phyloP scores from a whole-genome alignment of 2,888 invertebrate species.

The Cerastoderma edule region DNA sequence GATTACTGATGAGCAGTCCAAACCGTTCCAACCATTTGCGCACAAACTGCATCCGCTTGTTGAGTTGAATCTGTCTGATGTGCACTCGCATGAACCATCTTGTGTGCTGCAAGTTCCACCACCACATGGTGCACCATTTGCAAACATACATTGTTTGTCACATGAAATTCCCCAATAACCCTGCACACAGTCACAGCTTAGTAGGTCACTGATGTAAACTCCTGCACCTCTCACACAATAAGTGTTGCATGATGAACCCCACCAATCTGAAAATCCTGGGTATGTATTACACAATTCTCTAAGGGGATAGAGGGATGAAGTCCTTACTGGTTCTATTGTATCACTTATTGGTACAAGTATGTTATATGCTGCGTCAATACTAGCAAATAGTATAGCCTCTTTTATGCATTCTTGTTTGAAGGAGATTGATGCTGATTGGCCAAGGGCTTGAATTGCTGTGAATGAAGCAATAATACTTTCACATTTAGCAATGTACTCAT shows the following conservation, averaged over 20 bases:
- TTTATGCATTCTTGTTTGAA: conserved; percentile 33
- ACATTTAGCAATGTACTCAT: conserved; percentile 22
- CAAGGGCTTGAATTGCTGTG: conserved; percentile 11
- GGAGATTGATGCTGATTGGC: conserved; percentile 5
- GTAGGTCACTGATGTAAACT: conserved; percentile 18
- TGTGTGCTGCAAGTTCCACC: conserved; percentile 58
- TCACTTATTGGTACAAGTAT: conserved; percentile 35
- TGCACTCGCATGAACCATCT: conserved; percentile 65
- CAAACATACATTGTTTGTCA: conserved; percentile 54
- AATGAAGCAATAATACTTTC: conserved; percentile 19
- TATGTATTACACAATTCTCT: conserved; percentile 33
- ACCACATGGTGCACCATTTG: conserved; percentile 60
- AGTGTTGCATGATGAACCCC: conserved; percentile 51
- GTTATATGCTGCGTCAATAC: conserved; percentile 11
- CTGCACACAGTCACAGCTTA: conserved; percentile 59
- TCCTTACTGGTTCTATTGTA: conserved; percentile 36
- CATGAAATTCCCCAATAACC: conserved; percentile 67
- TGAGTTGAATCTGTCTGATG: conserved; percentile 53
- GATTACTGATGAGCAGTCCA: conserved; percentile 63
- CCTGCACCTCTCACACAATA: conserved; percentile 57
- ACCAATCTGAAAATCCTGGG: conserved; percentile 42
- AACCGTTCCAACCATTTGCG: conserved; percentile 66
- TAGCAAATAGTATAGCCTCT: not conserved
- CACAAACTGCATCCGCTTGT: conserved; percentile 60
- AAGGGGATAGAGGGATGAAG: conserved; percentile 20